Conservation (phyloP, 92 coral and sea anemone genomes). For the Metridium senile region DNA sequence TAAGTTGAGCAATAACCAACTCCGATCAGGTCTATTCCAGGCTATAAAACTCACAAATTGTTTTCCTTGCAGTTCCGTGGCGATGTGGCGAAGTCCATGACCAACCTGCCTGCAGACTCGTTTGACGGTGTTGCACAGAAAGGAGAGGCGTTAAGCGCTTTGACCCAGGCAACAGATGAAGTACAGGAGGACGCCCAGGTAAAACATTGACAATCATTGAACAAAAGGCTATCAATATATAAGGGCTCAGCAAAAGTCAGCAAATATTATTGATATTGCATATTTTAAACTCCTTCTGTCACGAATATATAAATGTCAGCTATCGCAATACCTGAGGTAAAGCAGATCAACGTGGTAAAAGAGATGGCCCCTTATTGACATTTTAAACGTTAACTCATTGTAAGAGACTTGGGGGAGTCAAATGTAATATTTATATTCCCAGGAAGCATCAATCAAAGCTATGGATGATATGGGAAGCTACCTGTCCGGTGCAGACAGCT, state of each 20-base stretch:
- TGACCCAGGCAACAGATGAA: slow-evolving; percentile 78
- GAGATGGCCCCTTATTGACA: too few species aligned
- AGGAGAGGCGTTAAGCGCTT: slow-evolving; percentile 73
- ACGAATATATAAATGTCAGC: too few species aligned
- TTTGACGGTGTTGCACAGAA: slow-evolving; percentile 84
- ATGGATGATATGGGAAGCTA: slow-evolving; percentile 78
- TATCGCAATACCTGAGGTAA: too few species aligned
- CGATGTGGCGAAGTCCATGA: slow-evolving; percentile 71
- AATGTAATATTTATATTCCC: background rate
- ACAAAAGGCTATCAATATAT: too few species aligned
- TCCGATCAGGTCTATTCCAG: too few species aligned
- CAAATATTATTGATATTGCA: too few species aligned
- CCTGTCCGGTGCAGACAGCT: slow-evolving; percentile 66
- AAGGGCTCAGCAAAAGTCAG: too few species aligned
- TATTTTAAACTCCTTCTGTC: too few species aligned
- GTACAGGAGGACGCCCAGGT: slow-evolving; percentile 92
- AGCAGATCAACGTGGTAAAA: too few species aligned
- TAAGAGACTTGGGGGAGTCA: too few species aligned
- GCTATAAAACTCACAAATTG: background rate
- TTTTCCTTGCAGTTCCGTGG: slow-evolving; percentile 65
- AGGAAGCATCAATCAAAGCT: slow-evolving; percentile 80
- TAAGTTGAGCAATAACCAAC: too few species aligned
- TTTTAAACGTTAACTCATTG: background rate
- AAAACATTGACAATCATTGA: background rate
- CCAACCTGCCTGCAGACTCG: slow-evolving; percentile 60